phyloP scores from a whole-genome alignment of 2,888 invertebrate genomes.

The Chloroclystis v-ata region DNA sequence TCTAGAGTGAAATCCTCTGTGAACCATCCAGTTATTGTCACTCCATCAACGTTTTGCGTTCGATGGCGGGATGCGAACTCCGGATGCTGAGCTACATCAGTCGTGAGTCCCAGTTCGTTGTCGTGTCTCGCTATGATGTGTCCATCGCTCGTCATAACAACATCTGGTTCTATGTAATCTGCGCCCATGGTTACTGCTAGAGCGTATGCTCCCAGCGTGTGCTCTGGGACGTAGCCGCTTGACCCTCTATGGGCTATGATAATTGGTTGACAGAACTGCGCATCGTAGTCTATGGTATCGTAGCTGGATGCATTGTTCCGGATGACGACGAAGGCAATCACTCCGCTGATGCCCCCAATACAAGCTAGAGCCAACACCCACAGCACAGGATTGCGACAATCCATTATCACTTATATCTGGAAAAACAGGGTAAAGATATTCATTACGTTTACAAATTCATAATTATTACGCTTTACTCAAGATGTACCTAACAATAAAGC shows the following conservation, averaged over 20 bases:
- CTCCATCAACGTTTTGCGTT: conserved; percentile 56
- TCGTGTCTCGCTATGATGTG: conserved; percentile 65
- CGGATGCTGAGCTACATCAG: conserved; percentile 51
- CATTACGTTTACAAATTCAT: too few relatives aligned
- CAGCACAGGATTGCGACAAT: conserved; percentile 16
- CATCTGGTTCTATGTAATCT: conserved; percentile 66
- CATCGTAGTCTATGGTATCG: conserved; percentile 32
- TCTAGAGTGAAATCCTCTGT: conserved; percentile 67
- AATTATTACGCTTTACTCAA: too few relatives aligned
- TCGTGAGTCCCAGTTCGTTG: conserved; percentile 59
- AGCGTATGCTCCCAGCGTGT: conserved; percentile 65
- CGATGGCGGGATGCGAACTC: conserved; percentile 57
- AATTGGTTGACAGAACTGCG: conserved; percentile 53
- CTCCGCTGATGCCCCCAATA: conserved; percentile 26
- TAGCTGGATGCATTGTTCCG: conserved; percentile 23
- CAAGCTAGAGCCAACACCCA: conserved; percentile 31
- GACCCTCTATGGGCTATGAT: conserved; percentile 67
- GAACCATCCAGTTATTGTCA: conserved; percentile 56
- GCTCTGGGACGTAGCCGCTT: conserved; percentile 67
- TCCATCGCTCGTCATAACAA: conserved; percentile 65
- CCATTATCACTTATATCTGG: conserved; percentile 2
- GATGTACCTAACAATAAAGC: too few relatives aligned
- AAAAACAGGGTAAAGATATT: too few relatives aligned
- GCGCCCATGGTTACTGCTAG: conserved; percentile 66
- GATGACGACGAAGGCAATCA: conserved; percentile 29